Evolutionary conservation across 30 jellyfish, hydroid and myxozoan genomes (phyloP), one percentile per base, ranked within the genome.

Genomic region (Pelagia noctiluca): DNA sequence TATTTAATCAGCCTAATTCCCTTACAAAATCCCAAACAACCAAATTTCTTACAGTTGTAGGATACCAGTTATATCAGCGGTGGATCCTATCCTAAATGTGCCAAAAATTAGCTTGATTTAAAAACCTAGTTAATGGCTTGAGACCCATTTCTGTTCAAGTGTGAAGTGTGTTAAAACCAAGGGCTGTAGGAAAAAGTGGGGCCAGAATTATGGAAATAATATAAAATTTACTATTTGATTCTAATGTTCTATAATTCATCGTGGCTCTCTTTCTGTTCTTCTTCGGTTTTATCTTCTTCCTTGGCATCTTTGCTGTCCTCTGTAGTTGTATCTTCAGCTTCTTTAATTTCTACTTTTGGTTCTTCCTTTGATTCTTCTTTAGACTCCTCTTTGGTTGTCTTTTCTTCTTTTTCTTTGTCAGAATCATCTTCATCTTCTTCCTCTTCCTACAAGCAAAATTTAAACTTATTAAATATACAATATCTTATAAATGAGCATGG

Each of bases 401-500:
- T 76, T 66, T 70, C 76, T 81, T 87, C 96, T 49, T 82, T 94
- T 65, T 93, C 87, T 24, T 71, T 35, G 30, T 74, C 75, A 19
- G 82, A 85, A 35, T 84, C 85, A 42, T 86, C 96, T 29, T 92
- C 98, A 42, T 91, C 98, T n/a, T 92, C 98, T n/a, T 50, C 80
- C 68, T 85, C 84, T 75, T 85, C 84, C 87, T 82, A 57, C 92
- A 42, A 12, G n/a, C 25, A 47, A 73, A 48, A 73, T 26, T 8
- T 42, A 42, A 5, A 5, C 16, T 5, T 16, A 42, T 42, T 42
- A 5, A 42, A 16, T 5, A 42, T 5, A 5, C 57, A 42, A 16
- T 42, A 5, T 8, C 8, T 42, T 5, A 42, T 42, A 5, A 8
- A 42, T 16, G 16, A 42, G 16, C 8, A 8, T 42, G 57, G 16